phyloP scores from a whole-genome alignment of 2,113 vertebrate species.

The Cyanoramphus novaezelandiae region DNA sequence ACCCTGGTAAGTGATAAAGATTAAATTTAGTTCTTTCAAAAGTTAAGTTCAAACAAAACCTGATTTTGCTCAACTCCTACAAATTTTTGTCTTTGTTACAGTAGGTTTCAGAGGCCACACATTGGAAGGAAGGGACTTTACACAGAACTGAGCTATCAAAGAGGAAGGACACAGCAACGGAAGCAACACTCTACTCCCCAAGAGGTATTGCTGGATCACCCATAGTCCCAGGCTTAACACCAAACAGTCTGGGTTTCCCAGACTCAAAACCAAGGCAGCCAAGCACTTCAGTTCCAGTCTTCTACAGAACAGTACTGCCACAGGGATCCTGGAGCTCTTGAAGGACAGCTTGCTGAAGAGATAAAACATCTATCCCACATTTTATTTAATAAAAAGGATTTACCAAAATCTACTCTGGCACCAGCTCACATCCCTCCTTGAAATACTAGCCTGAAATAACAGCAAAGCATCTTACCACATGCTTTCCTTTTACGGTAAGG shows the following conservation, averaged over 20 bases:
- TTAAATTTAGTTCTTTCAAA: not conserved
- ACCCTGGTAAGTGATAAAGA: not conserved
- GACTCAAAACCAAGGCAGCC: not conserved
- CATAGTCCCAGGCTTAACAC: not conserved
- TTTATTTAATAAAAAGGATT: not conserved
- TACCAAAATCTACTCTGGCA: conserved; percentile 8
- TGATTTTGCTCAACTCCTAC: not conserved
- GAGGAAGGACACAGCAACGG: not conserved
- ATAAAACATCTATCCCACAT: not conserved
- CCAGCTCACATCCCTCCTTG: not conserved
- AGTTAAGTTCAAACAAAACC: not conserved
- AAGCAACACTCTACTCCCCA: not conserved
- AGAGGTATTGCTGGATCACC: not conserved
- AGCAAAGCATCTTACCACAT: not conserved
- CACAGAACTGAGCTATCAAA: not conserved
- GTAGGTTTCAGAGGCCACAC: not conserved
- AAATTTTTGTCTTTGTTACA: not conserved
- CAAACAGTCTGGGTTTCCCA: not conserved
- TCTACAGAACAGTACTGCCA: not conserved
- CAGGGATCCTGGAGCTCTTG: not conserved
- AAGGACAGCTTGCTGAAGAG: not conserved
- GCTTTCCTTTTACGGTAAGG: conserved; percentile 2
- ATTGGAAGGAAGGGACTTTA: not conserved
- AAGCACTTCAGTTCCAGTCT: not conserved
- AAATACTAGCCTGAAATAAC: conserved; percentile 19